These are phyloP conservation scores for Auanema sp. DNA, from an alignment of 2,888 invertebrate species.

Conservation along the genomic window DNA sequence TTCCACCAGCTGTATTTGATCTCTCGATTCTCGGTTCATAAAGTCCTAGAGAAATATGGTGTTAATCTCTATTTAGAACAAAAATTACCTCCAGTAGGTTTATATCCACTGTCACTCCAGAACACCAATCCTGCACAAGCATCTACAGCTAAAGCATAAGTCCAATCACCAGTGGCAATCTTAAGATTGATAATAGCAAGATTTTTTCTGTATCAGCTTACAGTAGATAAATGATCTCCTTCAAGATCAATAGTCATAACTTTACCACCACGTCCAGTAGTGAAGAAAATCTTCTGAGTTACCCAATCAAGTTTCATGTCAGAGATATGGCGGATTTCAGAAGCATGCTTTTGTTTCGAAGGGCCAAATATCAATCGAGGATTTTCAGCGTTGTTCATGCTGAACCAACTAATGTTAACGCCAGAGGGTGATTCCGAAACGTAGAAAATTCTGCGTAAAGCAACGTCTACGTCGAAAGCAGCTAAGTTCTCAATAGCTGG, in stretches of 20 bases:
- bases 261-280: constrained; percentile 84
- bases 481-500: constrained; percentile 56
- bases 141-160: constrained; percentile 90
- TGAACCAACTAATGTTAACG: constrained; percentile 63
- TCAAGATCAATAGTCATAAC: constrained; percentile 39
- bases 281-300: constrained; percentile 94
- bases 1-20: constrained; percentile 92
- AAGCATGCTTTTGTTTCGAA: constrained; percentile 38
- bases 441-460: constrained; percentile 52
- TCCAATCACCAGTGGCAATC: constrained; percentile 87
- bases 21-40: constrained; percentile 77
- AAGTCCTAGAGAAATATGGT: constrained; percentile 23
- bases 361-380: constrained; percentile 54
- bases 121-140: constrained; percentile 91
- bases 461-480: constrained; percentile 63
- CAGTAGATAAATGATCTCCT: constrained; percentile 42
- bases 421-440: constrained; percentile 60
- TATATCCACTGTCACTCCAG: constrained; percentile 77
- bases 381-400: constrained; percentile 61
- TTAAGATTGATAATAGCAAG: constrained; percentile 1
- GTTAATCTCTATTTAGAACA: not conserved
- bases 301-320: constrained; percentile 82
- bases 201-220: constrained; percentile 2
- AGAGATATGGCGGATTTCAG: constrained; percentile 54
- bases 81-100: constrained; percentile 46